Evolutionary conservation across 1,140 invertebrate species (phyloP).

Genomic region (Drosophila trapezifrons): DNA sequence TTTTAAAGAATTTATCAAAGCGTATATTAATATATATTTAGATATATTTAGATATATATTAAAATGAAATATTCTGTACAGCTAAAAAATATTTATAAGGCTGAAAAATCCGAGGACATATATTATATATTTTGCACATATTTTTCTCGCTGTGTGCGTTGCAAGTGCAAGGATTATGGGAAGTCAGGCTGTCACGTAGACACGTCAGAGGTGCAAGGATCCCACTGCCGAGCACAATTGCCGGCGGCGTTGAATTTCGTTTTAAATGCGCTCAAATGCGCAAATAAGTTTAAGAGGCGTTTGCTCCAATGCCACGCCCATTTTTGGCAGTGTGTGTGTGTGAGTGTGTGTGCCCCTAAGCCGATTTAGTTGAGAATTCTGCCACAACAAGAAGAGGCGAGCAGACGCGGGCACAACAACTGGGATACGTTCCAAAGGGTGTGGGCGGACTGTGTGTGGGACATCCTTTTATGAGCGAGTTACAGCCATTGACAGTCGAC

Average conservation of each 20-base stretch:
- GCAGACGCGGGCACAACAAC: conserved; percentile 11
- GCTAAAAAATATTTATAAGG: too few relatives aligned
- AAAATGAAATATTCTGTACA: too few relatives aligned
- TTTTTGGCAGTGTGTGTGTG: neutral
- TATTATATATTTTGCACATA: too few relatives aligned
- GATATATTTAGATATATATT: too few relatives aligned
- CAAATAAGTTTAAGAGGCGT: conserved; percentile 66
- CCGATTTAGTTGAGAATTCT: conserved; percentile 50
- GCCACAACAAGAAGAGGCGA: conserved; percentile 35
- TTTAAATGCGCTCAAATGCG: conserved; percentile 70
- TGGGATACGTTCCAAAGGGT: conserved; percentile 19
- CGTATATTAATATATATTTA: too few relatives aligned
- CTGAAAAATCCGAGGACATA: too few relatives aligned
- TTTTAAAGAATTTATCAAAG: too few relatives aligned
- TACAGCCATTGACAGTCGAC: conserved; percentile 7
- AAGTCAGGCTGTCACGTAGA: conserved; percentile 34
- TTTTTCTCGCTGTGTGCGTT: conserved; percentile 1
- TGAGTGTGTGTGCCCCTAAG: conserved; percentile 41
- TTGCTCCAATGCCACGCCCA: conserved; percentile 45
- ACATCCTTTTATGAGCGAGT: conserved; percentile 21
- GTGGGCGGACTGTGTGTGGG: neutral
- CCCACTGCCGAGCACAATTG: conserved; percentile 20
- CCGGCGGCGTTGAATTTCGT: conserved; percentile 60
- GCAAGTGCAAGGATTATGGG: conserved; percentile 45
- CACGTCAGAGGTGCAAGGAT: conserved; percentile 39